Evolutionary conservation across 2,797 vertebrate species (phyloP).

Genomic region (Liparis tanakae): DNA sequence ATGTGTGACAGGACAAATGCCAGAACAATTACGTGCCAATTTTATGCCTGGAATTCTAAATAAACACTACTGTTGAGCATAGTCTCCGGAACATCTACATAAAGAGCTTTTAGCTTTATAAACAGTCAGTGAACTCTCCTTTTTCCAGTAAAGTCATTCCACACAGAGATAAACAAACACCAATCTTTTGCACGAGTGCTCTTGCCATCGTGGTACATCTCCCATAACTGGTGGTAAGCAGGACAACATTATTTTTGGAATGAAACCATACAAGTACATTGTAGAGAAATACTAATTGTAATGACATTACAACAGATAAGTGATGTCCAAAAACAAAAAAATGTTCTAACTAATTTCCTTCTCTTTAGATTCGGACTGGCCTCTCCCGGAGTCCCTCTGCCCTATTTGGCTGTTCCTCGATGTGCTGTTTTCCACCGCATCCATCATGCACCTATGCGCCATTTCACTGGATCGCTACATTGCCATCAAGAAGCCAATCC

Average conservation of each 20-base stretch:
- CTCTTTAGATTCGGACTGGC: constrained; percentile 92
- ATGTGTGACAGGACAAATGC: constrained; percentile 59
- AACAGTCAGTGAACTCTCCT: constrained; percentile 62
- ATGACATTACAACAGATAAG: constrained; percentile 1
- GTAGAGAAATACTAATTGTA: constrained; percentile 6
- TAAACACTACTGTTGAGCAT: constrained; percentile 73
- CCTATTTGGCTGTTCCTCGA: constrained; percentile 98
- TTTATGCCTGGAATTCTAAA: constrained; percentile 72
- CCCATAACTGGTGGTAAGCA: constrained; percentile 18
- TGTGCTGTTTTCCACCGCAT: constrained; percentile 97
- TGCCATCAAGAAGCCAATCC: constrained; percentile 98
- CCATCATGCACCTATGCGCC: constrained; percentile 98
- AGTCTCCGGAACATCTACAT: constrained; percentile 68
- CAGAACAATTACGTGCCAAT: constrained; percentile 66
- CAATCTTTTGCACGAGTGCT: constrained; percentile 54
- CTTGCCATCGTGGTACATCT: constrained; percentile 44
- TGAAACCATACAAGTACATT: constrained; percentile 6
- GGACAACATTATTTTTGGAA: constrained; percentile 24
- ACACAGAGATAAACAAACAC: constrained; percentile 72
- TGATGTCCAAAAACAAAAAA: neutral
- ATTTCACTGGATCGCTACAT: constrained; percentile 98
- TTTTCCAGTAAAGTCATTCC: constrained; percentile 75
- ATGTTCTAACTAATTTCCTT: constrained; percentile 33
- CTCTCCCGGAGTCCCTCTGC: constrained; percentile 91
- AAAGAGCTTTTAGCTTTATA: constrained; percentile 71